Evolutionary conservation across 2,113 vertebrate genomes (phyloP), one percentile per base, ranked within the genome.

Genomic region (Mandrillus leucophaeus): DNA sequence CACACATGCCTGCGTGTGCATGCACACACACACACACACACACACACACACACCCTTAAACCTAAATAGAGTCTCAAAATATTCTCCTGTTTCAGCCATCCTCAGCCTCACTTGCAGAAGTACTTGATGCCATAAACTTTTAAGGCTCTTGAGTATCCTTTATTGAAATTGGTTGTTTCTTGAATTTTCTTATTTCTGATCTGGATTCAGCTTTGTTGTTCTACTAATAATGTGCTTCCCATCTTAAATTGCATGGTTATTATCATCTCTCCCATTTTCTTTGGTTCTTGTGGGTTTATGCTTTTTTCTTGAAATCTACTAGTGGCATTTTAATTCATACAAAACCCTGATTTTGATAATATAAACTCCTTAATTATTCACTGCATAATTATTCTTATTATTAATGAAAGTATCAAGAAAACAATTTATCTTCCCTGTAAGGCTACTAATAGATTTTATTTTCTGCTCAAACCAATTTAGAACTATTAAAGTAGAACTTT

Each of bases 11-110:
- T 10, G 23, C 23, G 1, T 52, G 23, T 4, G 9, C 1, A 0
- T 4, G 9, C 57, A 0, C 8, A 0, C 23, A 5, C 25, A 6
- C 20, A 10, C 57, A 23, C 23, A 11, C 23, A 6, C 20, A 10
- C 57, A 23, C 25, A 16, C 57, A 16, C 14, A 76, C 20, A 43
- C 3, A 70, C 1, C 14, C 16, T 79, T 32, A 59, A 48, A 48
- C 35, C 3, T 52, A 61, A 78, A 35, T 25, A 45, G 27, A 90
- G 78, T 20, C 40, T 78, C 32, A 40, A 43, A 78, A 23, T 72
- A 13, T 30, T 84, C 50, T 48, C 57, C 4, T 50, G 1, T 70
- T 32, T 88, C 38, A 48, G 25, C 17, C 52, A 13, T 79, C 79
- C 4, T 30, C 27, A 64, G 10, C 20, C 12, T 48, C 8, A 50